Conservation (phyloP, 2,113 vertebrate species). For the Syngnathus typhle region DNA sequence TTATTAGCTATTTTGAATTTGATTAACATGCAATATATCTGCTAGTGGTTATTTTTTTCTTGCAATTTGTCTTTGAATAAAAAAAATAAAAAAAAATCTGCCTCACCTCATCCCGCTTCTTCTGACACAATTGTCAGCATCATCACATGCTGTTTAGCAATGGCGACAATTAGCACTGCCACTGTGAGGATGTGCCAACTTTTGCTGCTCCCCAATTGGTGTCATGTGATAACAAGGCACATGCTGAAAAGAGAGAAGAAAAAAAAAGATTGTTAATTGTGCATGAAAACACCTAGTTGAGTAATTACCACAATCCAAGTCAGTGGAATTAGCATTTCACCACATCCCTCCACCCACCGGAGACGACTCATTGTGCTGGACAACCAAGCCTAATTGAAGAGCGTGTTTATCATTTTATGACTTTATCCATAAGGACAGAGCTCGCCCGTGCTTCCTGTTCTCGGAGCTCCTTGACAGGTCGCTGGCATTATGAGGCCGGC, state of each 20-base stretch:
- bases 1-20: no score
- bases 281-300: background rate
- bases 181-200: background rate
- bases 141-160: no score
- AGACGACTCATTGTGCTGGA: slow-evolving; percentile 52
- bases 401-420: slow-evolving; percentile 76
- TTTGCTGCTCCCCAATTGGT: no score
- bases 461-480: slow-evolving; percentile 55
- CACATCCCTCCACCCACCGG: slow-evolving; percentile 34
- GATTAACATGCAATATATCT: no score
- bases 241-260: background rate
- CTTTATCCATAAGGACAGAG: slow-evolving; percentile 73
- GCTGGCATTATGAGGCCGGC: slow-evolving; percentile 64
- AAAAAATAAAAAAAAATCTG: no score
- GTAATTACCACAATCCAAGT: slow-evolving; percentile 8
- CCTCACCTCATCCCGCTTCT: no score
- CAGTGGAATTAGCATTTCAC: slow-evolving; percentile 43
- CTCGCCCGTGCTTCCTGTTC: slow-evolving; percentile 65
- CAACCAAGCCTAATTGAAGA: slow-evolving; percentile 56
- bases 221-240: background rate
- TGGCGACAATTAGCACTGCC: no score
- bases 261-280: background rate
- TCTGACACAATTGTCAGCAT: no score
- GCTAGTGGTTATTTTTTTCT: no score
- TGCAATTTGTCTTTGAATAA: no score